Evolutionary conservation across 2,888 invertebrate genomes (phyloP).

Genomic region (Drosophila setosimentum): DNA sequence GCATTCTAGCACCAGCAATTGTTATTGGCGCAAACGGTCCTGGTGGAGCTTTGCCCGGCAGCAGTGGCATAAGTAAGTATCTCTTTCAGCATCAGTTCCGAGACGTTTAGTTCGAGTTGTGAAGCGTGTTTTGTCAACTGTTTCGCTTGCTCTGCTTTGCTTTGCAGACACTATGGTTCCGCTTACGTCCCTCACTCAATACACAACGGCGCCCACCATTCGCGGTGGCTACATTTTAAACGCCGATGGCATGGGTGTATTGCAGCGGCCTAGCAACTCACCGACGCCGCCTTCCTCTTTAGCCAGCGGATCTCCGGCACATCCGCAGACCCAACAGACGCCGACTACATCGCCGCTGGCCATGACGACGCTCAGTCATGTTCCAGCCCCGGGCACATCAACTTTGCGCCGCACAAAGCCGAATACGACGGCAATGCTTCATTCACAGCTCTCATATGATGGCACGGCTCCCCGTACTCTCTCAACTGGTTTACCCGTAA

Average conservation of each 20-base stretch:
- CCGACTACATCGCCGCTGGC: constrained; percentile 49
- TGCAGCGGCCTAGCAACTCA: constrained; percentile 79
- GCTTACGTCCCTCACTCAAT: constrained; percentile 83
- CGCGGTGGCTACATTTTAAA: constrained; percentile 83
- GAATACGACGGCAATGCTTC: constrained; percentile 63
- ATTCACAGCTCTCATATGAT: constrained; percentile 82
- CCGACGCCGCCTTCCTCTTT: constrained; percentile 77
- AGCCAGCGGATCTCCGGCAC: constrained; percentile 60
- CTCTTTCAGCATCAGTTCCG: not conserved
- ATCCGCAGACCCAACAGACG: constrained; percentile 50
- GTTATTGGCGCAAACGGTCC: constrained; percentile 74
- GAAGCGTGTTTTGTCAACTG: not conserved
- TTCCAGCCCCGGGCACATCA: constrained; percentile 52
- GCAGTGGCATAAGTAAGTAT: constrained; percentile 73
- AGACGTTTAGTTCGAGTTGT: constrained; percentile 17
- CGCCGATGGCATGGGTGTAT: constrained; percentile 76
- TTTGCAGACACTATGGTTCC: constrained; percentile 82
- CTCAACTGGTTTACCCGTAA: constrained; percentile 84
- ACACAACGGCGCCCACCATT: constrained; percentile 84
- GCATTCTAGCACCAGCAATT: constrained; percentile 78
- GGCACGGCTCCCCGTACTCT: constrained; percentile 84
- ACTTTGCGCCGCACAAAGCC: constrained; percentile 69
- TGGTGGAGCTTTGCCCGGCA: constrained; percentile 60
- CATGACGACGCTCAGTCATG: constrained; percentile 55
- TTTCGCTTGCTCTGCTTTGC: not conserved